Evolutionary conservation across 2,888 invertebrate genomes (phyloP).

Genomic region (Chymomyza procnemis): DNA sequence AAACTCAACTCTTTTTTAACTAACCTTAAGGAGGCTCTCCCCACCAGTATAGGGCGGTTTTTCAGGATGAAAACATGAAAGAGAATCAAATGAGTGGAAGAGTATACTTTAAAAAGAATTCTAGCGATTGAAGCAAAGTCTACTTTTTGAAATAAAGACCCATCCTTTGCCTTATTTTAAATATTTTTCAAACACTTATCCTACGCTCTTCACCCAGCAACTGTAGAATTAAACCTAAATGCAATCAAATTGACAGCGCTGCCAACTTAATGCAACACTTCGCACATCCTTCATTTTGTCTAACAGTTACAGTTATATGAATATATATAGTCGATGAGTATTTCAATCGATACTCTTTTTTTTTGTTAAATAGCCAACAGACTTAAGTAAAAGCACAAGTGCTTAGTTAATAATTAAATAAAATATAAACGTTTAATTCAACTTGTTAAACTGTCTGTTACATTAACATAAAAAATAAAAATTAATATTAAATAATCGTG

Average conservation of each 20-base stretch:
- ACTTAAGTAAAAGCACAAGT: neutral
- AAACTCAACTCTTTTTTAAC: too few relatives aligned
- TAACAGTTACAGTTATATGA: neutral
- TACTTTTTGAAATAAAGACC: too few relatives aligned
- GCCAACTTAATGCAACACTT: neutral
- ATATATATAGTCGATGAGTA: neutral
- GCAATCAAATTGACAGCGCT: neutral
- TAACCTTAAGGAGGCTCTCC: too few relatives aligned
- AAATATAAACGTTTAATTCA: neutral
- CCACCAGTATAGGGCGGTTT: too few relatives aligned
- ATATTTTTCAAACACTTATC: too few relatives aligned
- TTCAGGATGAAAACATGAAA: too few relatives aligned
- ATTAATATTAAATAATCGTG: constrained; percentile 24
- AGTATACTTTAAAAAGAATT: too few relatives aligned
- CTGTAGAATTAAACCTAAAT: too few relatives aligned
- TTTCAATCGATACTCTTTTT: neutral
- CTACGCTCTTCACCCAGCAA: too few relatives aligned
- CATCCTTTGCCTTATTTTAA: too few relatives aligned
- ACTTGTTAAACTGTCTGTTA: neutral
- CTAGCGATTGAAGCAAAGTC: too few relatives aligned
- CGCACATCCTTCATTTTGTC: constrained; percentile 28
- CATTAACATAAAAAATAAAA: constrained; percentile 18
- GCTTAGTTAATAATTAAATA: neutral
- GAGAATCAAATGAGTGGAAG: too few relatives aligned
- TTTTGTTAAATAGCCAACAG: neutral